Conservation (phyloP, 1,140 invertebrate species). For the Chrysoperla carnea region DNA sequence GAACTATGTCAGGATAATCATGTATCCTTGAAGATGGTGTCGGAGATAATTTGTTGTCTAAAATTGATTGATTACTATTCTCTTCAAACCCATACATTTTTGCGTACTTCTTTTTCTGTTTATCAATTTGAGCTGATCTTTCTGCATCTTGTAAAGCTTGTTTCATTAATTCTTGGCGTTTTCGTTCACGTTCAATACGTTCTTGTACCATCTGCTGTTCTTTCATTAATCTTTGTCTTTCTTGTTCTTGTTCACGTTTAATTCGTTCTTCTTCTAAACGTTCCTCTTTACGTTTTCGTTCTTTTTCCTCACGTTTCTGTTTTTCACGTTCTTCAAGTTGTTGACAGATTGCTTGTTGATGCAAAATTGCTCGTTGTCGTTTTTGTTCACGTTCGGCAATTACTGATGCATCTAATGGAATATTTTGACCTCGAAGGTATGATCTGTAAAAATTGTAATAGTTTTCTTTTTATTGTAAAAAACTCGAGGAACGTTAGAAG, state of each 20-base stretch:
- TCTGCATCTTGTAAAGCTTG: constrained; percentile 42
- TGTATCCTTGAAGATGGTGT: no score
- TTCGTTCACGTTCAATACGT: constrained; percentile 36
- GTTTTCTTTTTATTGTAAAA: not conserved
- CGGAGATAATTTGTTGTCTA: no score
- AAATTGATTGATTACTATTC: no score
- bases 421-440: constrained; percentile 51
- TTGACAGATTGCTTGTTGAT: constrained; percentile 50
- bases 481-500: constrained; percentile 11
- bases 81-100: not conserved
- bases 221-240: constrained; percentile 35
- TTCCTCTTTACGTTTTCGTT: constrained; percentile 39
- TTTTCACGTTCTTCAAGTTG: constrained; percentile 53
- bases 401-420: constrained; percentile 44
- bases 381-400: constrained; percentile 46
- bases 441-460: constrained; percentile 29
- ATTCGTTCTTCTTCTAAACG: constrained; percentile 46
- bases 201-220: constrained; percentile 35
- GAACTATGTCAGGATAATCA: no score
- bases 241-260: constrained; percentile 40
- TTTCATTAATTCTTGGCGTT: constrained; percentile 34
- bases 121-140: constrained; percentile 33
- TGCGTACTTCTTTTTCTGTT: constrained; percentile 24
- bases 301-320: constrained; percentile 40
- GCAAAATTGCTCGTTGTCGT: constrained; percentile 47